Percentiles rank a stretch among this genome's conserved stretches.
These are phyloP conservation scores for Lepidocyrtoides sp. DNA, from an alignment of 2,888 invertebrate genomes.

Conservation along the genomic window DNA sequence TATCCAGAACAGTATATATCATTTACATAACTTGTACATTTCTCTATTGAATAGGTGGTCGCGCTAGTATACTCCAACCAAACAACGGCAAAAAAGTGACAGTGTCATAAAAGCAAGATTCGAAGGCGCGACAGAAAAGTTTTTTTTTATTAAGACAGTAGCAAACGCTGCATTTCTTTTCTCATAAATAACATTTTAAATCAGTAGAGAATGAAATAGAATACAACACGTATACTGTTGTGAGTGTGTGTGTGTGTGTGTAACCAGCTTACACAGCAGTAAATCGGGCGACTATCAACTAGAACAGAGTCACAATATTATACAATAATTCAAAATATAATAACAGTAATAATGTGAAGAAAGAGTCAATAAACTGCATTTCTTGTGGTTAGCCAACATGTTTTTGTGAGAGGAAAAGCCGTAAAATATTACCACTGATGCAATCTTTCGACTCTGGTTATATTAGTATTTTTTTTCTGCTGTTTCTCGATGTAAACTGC, in stretches of 20 bases:
- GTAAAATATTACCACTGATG: background rate
- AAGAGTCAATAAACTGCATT: slow-evolving; percentile 43
- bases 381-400: slow-evolving; percentile 34
- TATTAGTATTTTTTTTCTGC: background rate
- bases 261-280: background rate
- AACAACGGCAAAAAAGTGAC: background rate
- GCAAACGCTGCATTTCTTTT: background rate
- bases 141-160: background rate
- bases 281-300: background rate
- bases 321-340: slow-evolving; percentile 19
- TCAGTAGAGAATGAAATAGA: background rate
- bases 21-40: too few relatives aligned
- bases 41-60: too few relatives aligned
- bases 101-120: slow-evolving; percentile 14
- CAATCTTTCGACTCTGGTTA: slow-evolving; percentile 4
- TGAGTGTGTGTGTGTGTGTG: background rate
- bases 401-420: background rate
- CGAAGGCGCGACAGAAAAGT: background rate
- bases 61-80: background rate
- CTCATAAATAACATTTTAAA: background rate
- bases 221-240: background rate
- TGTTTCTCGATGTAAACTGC: background rate
- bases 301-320: background rate
- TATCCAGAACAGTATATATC: too few relatives aligned
- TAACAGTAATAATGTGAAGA: too few relatives aligned